Conservation (phyloP, 2,113 vertebrate genomes). For the Panthera leo region DNA sequence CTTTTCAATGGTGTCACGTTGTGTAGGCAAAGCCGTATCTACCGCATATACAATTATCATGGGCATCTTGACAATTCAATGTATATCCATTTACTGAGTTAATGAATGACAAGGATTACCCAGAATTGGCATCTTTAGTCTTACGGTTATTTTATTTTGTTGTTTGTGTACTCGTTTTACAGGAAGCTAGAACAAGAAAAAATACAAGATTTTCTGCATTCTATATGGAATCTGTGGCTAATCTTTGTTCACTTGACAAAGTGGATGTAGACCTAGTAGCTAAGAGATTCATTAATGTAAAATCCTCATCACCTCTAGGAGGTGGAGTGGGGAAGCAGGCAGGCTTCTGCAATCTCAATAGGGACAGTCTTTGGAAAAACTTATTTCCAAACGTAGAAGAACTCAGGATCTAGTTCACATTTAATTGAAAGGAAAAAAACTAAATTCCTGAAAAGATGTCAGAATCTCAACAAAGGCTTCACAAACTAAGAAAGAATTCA, state of each 20-base stretch:
- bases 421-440: neutral
- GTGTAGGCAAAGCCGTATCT: neutral
- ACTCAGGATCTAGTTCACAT: constrained; percentile 17
- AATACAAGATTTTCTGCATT: neutral
- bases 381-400: neutral
- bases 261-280: neutral
- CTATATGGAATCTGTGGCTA: neutral
- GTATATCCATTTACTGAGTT: neutral
- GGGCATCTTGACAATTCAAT: neutral
- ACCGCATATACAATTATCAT: neutral
- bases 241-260: neutral
- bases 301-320: neutral
- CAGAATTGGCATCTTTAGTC: neutral
- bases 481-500: constrained; percentile 2
- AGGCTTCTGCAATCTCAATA: neutral
- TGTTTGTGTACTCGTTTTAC: neutral
- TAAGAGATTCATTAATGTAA: neutral
- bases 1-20: neutral
- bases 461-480: neutral
- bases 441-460: neutral
- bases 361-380: neutral
- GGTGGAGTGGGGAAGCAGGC: neutral
- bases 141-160: neutral
- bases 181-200: neutral
- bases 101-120: neutral